phyloP scores from a whole-genome alignment of 2,113 vertebrate genomes.

The Bubo bubo region DNA sequence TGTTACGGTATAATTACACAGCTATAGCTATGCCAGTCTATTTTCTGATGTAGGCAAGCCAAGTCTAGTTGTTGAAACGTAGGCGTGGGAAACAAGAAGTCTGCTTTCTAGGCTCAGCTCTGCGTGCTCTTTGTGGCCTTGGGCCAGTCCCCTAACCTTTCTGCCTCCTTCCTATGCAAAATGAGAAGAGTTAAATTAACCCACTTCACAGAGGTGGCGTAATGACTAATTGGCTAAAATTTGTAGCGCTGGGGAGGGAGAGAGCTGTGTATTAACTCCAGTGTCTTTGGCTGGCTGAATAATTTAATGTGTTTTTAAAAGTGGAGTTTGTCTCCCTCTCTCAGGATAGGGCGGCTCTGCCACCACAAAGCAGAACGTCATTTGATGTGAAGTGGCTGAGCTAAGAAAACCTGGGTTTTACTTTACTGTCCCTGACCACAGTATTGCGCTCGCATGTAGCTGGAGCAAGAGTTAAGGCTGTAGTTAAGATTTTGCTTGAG shows the following conservation, averaged over 20 bases:
- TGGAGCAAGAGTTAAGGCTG: not conserved
- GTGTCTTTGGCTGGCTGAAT: not conserved
- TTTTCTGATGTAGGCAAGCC: slow-evolving; percentile 56
- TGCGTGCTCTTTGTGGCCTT: slow-evolving; percentile 34
- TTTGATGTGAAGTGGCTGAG: not conserved
- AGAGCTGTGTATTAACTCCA: not conserved
- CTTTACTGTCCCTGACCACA: not conserved
- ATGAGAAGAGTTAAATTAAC: not conserved
- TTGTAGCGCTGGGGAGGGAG: not conserved
- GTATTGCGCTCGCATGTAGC: accelerated
- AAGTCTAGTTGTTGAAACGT: slow-evolving; percentile 52
- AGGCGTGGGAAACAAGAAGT: slow-evolving; percentile 59
- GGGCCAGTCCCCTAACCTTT: slow-evolving; percentile 45
- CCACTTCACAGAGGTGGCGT: not conserved
- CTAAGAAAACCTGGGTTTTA: not conserved
- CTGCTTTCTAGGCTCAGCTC: slow-evolving; percentile 65
- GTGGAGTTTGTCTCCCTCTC: not conserved
- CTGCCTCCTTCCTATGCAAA: slow-evolving; percentile 42
- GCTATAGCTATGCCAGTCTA: slow-evolving; percentile 29
- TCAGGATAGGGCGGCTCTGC: not conserved
- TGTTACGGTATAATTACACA: slow-evolving; percentile 28
- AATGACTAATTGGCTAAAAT: slow-evolving; percentile 62
- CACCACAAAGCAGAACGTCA: not conserved
- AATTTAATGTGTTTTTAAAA: not conserved
- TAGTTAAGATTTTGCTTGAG: not conserved